Evolutionary conservation across 2,888 invertebrate species (phyloP).

Genomic region (Podotricha telesiphe): DNA sequence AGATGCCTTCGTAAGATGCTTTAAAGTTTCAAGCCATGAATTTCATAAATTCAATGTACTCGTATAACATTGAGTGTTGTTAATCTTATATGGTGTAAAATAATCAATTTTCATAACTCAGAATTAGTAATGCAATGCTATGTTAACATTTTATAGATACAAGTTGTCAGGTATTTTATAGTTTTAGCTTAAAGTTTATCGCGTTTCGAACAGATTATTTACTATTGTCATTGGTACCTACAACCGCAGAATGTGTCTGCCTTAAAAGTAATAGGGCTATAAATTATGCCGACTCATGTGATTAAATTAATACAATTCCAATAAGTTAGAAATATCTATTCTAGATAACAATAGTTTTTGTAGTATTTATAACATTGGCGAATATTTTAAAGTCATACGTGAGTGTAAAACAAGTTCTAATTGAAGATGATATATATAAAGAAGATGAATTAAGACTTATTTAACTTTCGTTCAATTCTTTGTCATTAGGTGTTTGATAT

Average conservation of each 20-base stretch:
- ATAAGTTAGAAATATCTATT: background rate
- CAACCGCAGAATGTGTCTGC: background rate
- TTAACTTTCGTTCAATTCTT: too few species aligned
- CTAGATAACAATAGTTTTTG: background rate
- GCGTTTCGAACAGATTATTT: background rate
- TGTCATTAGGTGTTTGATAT: too few species aligned
- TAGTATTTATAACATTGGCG: background rate
- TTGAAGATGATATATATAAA: too few species aligned
- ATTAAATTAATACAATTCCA: background rate
- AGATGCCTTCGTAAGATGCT: too few species aligned
- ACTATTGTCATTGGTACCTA: constrained; percentile 4
- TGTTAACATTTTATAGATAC: background rate
- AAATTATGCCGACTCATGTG: background rate
- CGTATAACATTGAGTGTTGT: too few species aligned
- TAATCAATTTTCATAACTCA: background rate
- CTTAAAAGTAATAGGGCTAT: background rate
- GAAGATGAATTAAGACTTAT: too few species aligned
- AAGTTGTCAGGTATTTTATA: background rate
- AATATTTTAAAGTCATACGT: too few species aligned
- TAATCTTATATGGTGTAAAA: too few species aligned
- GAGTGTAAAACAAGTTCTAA: too few species aligned
- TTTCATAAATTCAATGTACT: too few species aligned
- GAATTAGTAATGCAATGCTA: background rate
- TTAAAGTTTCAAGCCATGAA: too few species aligned
- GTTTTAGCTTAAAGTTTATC: background rate